A percentile compares a stretch with the other conserved stretches of the same genome.
Evolutionary conservation across 2,113 vertebrate species (phyloP).

Genomic region (Columba livia): DNA sequence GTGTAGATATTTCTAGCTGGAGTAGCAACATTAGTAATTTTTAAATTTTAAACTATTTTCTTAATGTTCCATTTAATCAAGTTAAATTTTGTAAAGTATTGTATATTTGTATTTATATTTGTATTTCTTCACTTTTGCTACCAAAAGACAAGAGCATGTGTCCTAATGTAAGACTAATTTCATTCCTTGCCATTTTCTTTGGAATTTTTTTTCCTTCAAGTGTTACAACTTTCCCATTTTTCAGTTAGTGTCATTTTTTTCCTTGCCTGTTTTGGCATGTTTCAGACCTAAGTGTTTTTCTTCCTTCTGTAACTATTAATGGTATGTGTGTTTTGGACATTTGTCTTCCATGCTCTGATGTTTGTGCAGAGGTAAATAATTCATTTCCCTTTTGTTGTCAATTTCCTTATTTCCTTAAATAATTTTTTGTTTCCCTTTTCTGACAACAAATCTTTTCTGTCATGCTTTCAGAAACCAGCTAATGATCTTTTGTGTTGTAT

Average conservation of each 20-base stretch:
- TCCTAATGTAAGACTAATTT: neutral
- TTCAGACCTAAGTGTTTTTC: neutral
- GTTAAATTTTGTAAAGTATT: neutral
- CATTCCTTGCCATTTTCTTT: neutral
- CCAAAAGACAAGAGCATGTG: neutral
- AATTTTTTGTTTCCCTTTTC: neutral
- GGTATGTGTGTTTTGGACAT: neutral
- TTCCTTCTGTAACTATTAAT: neutral
- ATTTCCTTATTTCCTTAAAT: neutral
- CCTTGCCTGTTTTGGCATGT: neutral
- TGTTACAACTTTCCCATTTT: neutral
- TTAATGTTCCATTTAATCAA: neutral
- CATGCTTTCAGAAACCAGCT: neutral
- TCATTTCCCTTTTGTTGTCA: neutral
- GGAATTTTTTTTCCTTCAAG: neutral
- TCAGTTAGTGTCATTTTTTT: neutral
- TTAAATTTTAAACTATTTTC: neutral
- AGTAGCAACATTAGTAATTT: neutral
- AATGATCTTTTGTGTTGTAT: neutral
- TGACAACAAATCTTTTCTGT: neutral
- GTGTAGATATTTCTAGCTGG: neutral
- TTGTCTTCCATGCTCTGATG: neutral
- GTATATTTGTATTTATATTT: neutral
- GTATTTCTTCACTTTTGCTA: neutral
- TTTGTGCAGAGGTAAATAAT: neutral